Base-by-base conservation (phyloP, 2,797 vertebrate species). In the Rhinophrynus dorsalis region DNA sequence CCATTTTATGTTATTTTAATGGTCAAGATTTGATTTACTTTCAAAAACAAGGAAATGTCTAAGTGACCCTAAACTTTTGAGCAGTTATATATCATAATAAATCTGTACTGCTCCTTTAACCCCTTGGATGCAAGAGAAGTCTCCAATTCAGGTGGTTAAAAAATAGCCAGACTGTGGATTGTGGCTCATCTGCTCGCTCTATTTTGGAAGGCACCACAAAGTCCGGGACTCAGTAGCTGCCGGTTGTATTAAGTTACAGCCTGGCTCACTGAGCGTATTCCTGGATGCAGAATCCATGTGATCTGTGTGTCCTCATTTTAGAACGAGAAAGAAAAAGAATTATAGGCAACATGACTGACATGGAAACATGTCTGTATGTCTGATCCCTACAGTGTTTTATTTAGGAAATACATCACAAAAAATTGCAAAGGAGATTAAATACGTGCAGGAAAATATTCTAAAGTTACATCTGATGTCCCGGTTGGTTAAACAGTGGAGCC, bases 151-250 rank as follows among this genome's bases (percentile, higher is more conserved):
- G 12, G 20, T 21, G 12, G 13, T 26, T 8, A 38, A 38, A 38
- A n/a, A 40, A 23, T 35, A 21, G 21, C 26, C 68, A 48, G 51
- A 55, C 68, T 35, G 24, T 13, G 17, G 23, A 42, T 24, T 10
- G 7, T 29, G 8, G 24, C 20, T 6, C 30, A 62, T 48, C 21
- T 57, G 51, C n/a, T 35, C 27, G 10, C 45, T 44, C 58, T 69
- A 69, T 69, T 60, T 70, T 62, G 68, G 68, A 57, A 71, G 61
- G 60, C 61, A 42, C 42, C 54, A 15, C 13, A 1, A 5, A 26
- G 61, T 42, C 54, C 44, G 3, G 35, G 37, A 26, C n/a, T 6
- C 7, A 8, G 33, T 42, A 17, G 8, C 56, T 61, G 47, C 45
- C 35, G 7, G 23, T 10, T 5, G 35, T 55, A 38, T 71, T 55